Evolutionary conservation across 2,113 vertebrate genomes (phyloP).

Genomic region (Odobenus rosmarus): DNA sequence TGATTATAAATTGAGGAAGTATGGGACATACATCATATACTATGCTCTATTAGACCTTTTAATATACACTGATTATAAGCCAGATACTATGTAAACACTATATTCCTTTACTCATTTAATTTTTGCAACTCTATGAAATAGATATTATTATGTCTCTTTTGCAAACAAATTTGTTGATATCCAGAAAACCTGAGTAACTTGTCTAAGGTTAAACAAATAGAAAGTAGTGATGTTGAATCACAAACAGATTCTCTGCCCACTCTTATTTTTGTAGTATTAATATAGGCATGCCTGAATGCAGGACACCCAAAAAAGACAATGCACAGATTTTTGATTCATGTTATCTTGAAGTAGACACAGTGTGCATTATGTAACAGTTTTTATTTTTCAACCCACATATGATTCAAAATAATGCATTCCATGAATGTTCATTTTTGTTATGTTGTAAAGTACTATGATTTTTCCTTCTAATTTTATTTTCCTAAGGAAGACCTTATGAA

Average conservation of each 20-base stretch:
- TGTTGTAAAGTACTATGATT: neutral
- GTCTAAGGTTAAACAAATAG: neutral
- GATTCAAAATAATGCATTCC: neutral
- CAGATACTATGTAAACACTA: neutral
- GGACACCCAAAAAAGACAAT: neutral
- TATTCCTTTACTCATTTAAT: conserved; percentile 2
- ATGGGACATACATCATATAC: neutral
- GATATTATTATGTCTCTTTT: neutral
- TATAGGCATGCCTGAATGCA: neutral
- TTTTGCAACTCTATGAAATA: neutral
- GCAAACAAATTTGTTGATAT: neutral
- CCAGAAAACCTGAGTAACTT: neutral
- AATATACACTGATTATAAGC: neutral
- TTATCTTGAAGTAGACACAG: neutral
- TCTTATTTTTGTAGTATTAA: neutral
- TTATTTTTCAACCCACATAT: neutral
- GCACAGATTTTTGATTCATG: neutral
- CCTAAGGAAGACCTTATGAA: neutral
- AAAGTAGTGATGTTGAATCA: neutral
- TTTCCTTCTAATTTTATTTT: neutral
- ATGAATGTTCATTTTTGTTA: neutral
- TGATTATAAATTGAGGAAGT: neutral
- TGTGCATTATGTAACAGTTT: neutral
- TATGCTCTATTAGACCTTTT: neutral
- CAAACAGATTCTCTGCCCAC: neutral